phyloP scores from a whole-genome alignment of 1,140 invertebrate genomes.

The Ceratina calcarata region DNA sequence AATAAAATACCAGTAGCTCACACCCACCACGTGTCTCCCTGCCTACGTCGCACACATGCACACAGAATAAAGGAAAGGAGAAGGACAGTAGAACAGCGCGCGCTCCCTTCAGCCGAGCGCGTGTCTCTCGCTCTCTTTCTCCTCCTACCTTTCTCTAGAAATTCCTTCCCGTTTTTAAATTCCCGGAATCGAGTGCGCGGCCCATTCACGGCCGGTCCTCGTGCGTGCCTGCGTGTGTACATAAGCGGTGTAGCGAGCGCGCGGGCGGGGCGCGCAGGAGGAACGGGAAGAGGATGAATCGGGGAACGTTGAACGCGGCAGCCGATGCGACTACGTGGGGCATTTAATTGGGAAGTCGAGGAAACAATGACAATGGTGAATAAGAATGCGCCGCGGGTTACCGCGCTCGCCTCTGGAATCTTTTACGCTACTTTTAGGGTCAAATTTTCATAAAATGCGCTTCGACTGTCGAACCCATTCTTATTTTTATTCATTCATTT shows the following conservation, averaged over 20 bases:
- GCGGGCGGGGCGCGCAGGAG: neutral
- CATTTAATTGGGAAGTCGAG: constrained; percentile 67
- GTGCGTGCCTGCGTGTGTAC: neutral
- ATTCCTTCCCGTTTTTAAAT: constrained; percentile 71
- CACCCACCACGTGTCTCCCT: constrained; percentile 64
- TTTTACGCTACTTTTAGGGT: neutral
- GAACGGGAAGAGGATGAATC: constrained; percentile 43
- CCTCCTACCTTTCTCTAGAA: constrained; percentile 50
- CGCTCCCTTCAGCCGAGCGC: neutral
- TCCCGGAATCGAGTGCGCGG: constrained; percentile 64
- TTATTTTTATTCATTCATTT: too few species aligned
- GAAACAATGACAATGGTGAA: constrained; percentile 51
- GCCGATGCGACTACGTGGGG: constrained; percentile 31
- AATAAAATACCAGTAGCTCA: constrained; percentile 69
- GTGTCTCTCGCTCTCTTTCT: neutral
- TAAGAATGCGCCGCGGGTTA: constrained; percentile 13
- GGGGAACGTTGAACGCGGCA: constrained; percentile 5
- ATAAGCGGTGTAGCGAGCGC: too few species aligned
- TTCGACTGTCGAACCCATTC: too few species aligned
- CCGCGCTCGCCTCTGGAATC: constrained; percentile 5
- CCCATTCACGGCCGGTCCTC: constrained; percentile 60
- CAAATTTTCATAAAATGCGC: neutral
- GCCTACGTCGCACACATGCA: constrained; percentile 36
- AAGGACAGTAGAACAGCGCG: neutral
- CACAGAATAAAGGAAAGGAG: neutral